Base-by-base conservation (phyloP, 23 tunicate species). In the Clavelina lepadiformis region DNA sequence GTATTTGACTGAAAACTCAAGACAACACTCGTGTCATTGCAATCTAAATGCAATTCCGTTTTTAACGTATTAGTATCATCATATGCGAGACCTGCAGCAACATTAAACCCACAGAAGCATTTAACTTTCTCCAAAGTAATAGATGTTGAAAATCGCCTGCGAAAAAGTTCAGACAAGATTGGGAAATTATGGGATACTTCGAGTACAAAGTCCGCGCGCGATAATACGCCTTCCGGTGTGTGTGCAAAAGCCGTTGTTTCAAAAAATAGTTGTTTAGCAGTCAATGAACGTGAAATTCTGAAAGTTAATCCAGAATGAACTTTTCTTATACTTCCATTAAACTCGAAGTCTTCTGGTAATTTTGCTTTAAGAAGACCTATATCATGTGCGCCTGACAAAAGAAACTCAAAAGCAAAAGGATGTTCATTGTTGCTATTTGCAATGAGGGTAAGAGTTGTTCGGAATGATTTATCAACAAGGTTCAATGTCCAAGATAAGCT, bases 221-320 rank as follows among this genome's bases (percentile, higher is more conserved):
- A 13, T 5, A 56, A 56, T 56, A 28, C 29, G 2, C 61, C 61
- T 33, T 56, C n/a, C n/a, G n/a, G n/a, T n/a, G n/a, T n/a, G n/a
- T n/a, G n/a, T n/a, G n/a, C n/a, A n/a, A n/a, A n/a, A n/a, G n/a
- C n/a, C n/a, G n/a, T n/a, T n/a, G n/a, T n/a, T 56, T 56, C 61
- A 23, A 56, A 33, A 34, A 28, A 34, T 26, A 28, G 28, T 2
- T 34, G 30, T 22, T 23, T 34, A 2, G 28, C 61, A n/a, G 28
- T 34, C 5, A 56, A 56, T 2, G 30, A 34, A 19, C 23, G 30
- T 5, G 61, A 56, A 33, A 56, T 56, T 34, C 61, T 56, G 15
- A 56, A n/a, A 15, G 31, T 56, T 19, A 56, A 56, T 56, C 61
- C 61, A 26, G 28, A 28, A 7, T 22, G 11, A 13, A 56, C 61